Conservation (phyloP, 2,113 vertebrate genomes). For the Manacus vitellinus region DNA sequence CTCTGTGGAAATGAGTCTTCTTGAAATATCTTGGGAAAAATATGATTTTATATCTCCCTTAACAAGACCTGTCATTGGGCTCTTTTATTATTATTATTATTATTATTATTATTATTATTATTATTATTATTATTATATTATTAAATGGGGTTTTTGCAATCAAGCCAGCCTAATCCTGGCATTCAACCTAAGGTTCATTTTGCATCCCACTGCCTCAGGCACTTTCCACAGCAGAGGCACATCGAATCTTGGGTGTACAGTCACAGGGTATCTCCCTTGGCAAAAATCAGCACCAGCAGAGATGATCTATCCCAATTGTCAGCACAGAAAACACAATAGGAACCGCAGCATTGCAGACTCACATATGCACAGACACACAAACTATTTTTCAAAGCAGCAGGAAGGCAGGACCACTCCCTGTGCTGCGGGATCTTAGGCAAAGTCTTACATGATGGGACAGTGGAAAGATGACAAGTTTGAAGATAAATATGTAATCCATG, state of each 20-base stretch:
- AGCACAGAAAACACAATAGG: too few species aligned
- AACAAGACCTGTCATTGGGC: background rate
- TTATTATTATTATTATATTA: background rate
- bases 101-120: too few species aligned
- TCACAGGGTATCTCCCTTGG: too few species aligned
- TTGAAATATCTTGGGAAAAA: background rate
- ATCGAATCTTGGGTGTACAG: accelerated
- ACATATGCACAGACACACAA: background rate
- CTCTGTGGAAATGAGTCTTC: background rate
- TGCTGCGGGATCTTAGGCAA: background rate
- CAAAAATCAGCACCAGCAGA: background rate
- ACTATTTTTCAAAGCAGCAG: background rate
- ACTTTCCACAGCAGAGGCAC: background rate
- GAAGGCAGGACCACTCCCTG: background rate
- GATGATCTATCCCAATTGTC: background rate
- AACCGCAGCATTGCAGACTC: background rate
- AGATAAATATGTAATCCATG: background rate
- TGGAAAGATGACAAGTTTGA: background rate
- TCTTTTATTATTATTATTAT: background rate
- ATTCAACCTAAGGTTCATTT: background rate
- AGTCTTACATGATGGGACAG: background rate
- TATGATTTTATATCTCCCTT: background rate
- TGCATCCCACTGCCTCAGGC: background rate
- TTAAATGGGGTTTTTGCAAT: background rate
- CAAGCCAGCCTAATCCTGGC: background rate